A percentile compares a stretch with the other conserved stretches of the same genome.
These are phyloP conservation scores for Heliconius himera DNA, from an alignment of 1,140 invertebrate species.

Conservation along the genomic window DNA sequence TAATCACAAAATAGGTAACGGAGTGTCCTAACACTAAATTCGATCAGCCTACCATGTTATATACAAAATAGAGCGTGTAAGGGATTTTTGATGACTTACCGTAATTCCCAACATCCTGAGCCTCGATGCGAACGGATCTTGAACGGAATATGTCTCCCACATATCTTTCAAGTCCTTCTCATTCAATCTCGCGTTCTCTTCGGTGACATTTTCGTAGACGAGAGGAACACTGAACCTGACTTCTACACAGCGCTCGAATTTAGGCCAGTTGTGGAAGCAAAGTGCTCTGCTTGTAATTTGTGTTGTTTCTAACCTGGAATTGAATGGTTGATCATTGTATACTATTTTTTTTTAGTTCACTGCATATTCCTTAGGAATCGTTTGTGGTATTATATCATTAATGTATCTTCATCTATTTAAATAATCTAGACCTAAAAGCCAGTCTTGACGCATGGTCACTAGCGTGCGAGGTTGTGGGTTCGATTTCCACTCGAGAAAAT, in stretches of 20 bases:
- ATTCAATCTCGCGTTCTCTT: constrained; percentile 46
- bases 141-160: constrained; percentile 58
- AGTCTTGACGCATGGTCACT: no score
- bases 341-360: neutral
- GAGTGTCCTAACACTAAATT: neutral
- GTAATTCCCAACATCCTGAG: constrained; percentile 54
- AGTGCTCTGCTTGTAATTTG: constrained; percentile 51
- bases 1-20: no score
- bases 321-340: constrained; percentile 20
- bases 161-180: constrained; percentile 58
- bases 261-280: constrained; percentile 71
- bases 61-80: no score
- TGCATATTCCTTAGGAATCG: no score
- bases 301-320: constrained; percentile 61
- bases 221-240: constrained; percentile 65
- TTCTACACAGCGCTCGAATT: constrained; percentile 57
- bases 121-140: constrained; percentile 50
- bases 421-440: no score
- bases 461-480: no score
- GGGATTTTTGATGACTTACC: constrained; percentile 33
- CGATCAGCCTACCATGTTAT: no score
- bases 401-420: no score
- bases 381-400: no score
- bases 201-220: constrained; percentile 41
- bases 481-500: no score